These are phyloP conservation scores for Siniperca scherzeri DNA, from an alignment of 2,797 vertebrate species.

Conservation along the genomic window DNA sequence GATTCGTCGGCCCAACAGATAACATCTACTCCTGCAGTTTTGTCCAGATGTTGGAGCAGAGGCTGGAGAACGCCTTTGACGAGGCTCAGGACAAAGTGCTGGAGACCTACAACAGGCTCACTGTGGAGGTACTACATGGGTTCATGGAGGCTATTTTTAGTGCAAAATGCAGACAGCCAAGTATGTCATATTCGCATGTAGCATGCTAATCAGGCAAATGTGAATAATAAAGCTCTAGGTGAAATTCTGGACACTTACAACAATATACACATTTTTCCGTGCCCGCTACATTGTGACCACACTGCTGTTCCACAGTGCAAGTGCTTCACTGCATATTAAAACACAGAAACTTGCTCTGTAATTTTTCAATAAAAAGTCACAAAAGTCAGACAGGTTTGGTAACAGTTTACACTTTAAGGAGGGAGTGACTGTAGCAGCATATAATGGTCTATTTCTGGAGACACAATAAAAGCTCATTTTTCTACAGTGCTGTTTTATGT, in stretches of 20 bases:
- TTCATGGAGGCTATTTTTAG: slow-evolving; percentile 10
- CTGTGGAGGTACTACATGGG: slow-evolving; percentile 89
- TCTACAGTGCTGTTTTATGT: background rate
- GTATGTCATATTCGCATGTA: slow-evolving; percentile 20
- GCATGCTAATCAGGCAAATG: slow-evolving; percentile 34
- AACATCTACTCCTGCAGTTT: slow-evolving; percentile 95
- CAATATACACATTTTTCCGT: background rate
- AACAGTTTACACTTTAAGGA: background rate
- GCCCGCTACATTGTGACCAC: background rate
- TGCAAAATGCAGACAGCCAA: background rate
- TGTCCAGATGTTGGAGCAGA: slow-evolving; percentile 93
- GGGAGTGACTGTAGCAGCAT: too few species aligned
- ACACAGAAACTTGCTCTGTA: background rate
- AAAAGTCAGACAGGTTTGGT: slow-evolving; percentile 16
- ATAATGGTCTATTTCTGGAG: slow-evolving; percentile 13
- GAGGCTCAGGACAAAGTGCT: slow-evolving; percentile 94
- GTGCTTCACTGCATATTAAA: slow-evolving; percentile 17
- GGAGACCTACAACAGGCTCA: slow-evolving; percentile 91
- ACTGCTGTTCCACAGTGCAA: background rate
- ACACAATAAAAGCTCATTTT: slow-evolving; percentile 17
- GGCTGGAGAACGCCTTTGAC: slow-evolving; percentile 92
- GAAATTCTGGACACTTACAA: background rate
- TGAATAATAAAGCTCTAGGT: slow-evolving; percentile 20
- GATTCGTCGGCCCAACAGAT: slow-evolving; percentile 93
- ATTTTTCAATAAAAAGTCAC: slow-evolving; percentile 13